Percentiles rank a stretch among this genome's conserved stretches.
Conservation (phyloP, 2,797 vertebrate genomes). For the Silurus lanzhouensis region DNA sequence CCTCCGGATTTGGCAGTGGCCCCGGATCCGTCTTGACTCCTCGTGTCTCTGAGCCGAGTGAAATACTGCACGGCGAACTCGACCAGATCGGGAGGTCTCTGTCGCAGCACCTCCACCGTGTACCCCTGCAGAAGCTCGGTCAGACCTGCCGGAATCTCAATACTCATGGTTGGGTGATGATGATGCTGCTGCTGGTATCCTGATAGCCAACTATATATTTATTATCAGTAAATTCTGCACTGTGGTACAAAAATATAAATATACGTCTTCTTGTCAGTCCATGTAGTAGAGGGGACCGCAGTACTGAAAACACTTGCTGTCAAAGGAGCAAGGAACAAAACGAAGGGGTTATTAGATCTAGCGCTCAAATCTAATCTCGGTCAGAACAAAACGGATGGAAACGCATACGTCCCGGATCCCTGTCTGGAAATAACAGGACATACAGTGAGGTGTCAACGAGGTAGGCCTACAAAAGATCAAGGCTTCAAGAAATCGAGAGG, state of each 20-base stretch:
- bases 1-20: constrained; percentile 63
- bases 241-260: constrained; percentile 56
- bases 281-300: constrained; percentile 38
- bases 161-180: constrained; percentile 84
- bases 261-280: constrained; percentile 48
- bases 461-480: constrained; percentile 19
- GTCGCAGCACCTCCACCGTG: constrained; percentile 94
- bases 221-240: constrained; percentile 35
- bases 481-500: not conserved
- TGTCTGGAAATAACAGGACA: constrained; percentile 11
- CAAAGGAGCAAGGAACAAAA: constrained; percentile 1
- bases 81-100: constrained; percentile 90
- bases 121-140: constrained; percentile 97
- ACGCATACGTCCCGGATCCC: constrained; percentile 19
- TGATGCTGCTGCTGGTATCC: constrained; percentile 46
- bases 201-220: constrained; percentile 43
- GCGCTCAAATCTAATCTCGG: constrained; percentile 24
- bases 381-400: not conserved
- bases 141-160: constrained; percentile 93
- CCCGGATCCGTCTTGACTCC: constrained; percentile 77
- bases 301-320: constrained; percentile 33
- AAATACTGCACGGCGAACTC: constrained; percentile 95
- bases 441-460: constrained; percentile 15
- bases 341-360: constrained; percentile 16
- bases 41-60: constrained; percentile 84